A percentile compares a stretch with the other conserved stretches of the same genome.
phyloP scores from a whole-genome alignment of 1,140 invertebrate genomes.

The Lepidurus apus region DNA sequence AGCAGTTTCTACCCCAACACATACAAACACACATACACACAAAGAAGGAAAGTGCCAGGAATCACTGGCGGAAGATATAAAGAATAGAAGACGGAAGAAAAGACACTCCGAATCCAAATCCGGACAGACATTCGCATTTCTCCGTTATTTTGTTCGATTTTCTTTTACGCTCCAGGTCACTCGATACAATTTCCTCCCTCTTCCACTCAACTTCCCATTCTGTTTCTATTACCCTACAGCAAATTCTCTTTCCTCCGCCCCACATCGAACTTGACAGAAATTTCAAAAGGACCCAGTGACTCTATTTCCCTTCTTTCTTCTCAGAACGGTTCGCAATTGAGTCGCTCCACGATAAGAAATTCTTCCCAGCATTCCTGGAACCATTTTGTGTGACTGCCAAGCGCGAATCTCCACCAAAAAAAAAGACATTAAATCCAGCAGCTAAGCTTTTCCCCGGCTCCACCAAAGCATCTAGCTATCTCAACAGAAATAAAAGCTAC shows the following conservation, averaged over 20 bases:
- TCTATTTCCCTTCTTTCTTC: neutral
- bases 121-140: neutral
- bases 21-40: neutral
- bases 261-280: neutral
- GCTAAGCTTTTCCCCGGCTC: neutral
- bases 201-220: neutral
- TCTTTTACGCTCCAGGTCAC: neutral
- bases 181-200: neutral
- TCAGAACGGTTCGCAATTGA: neutral
- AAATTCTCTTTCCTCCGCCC: neutral
- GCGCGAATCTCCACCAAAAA: neutral
- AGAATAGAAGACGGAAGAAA: neutral
- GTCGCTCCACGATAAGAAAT: neutral
- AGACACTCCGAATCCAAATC: neutral
- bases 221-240: neutral
- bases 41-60: neutral
- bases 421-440: neutral
- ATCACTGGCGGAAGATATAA: neutral
- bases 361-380: neutral
- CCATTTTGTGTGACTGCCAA: neutral
- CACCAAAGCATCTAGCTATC: neutral
- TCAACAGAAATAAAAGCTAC: neutral
- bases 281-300: slow-evolving; percentile 1
- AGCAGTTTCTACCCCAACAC: slow-evolving; percentile 11
- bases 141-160: neutral